Conservation (phyloP, 2,888 invertebrate genomes). For the Campaea margaritaria region DNA sequence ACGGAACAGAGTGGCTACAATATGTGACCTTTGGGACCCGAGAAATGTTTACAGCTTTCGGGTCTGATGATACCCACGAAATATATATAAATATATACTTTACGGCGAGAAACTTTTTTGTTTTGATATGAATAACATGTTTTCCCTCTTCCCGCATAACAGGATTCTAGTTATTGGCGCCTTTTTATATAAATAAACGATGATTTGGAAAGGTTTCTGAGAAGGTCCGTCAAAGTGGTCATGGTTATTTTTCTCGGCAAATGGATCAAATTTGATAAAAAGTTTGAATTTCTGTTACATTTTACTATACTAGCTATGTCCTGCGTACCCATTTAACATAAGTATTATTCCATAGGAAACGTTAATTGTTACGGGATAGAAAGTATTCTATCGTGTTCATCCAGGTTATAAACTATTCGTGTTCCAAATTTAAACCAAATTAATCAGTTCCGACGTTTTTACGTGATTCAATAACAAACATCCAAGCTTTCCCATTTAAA, state of each 20-base stretch:
- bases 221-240: slow-evolving; percentile 9
- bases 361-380: too few relatives aligned
- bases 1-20: slow-evolving; percentile 50
- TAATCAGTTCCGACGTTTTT: too few relatives aligned
- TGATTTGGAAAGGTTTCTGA: slow-evolving; percentile 21
- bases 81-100: slow-evolving; percentile 39
- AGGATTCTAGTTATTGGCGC: slow-evolving; percentile 24
- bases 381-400: too few relatives aligned
- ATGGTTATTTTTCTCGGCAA: slow-evolving; percentile 5
- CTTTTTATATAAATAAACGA: slow-evolving; percentile 29
- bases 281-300: slow-evolving; percentile 1
- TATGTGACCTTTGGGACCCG: slow-evolving; percentile 52
- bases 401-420: too few relatives aligned
- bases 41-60: slow-evolving; percentile 47
- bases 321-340: too few relatives aligned
- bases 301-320: neutral
- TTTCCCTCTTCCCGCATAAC: slow-evolving; percentile 28
- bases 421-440: too few relatives aligned
- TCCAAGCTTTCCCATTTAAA: too few relatives aligned
- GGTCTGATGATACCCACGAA: slow-evolving; percentile 47
- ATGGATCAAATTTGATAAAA: slow-evolving; percentile 3
- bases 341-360: too few relatives aligned
- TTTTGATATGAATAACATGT: slow-evolving; percentile 45
- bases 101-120: slow-evolving; percentile 43
- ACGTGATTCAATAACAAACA: too few relatives aligned